Evolutionary conservation across 2,797 vertebrate genomes (phyloP), one percentile per base, ranked within the genome.

Genomic region (Paedocypris micromegethes): DNA sequence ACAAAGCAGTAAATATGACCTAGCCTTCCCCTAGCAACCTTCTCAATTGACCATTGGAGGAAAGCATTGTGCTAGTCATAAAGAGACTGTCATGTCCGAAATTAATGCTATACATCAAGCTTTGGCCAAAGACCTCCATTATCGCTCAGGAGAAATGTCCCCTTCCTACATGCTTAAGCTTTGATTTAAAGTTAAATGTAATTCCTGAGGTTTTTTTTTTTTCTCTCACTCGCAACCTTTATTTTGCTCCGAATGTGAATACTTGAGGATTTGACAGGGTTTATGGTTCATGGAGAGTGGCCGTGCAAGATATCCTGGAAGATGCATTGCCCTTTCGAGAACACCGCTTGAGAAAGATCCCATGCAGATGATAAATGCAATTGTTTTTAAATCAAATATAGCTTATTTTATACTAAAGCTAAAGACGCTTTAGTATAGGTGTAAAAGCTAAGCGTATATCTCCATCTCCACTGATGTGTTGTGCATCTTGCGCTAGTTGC

Each of bases 41-140:
- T 65, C 37, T 57, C 58, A 47, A 73, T 70, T 70, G 53, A 72
- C 69, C 60, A 66, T 39, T 47, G 40, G 68, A 71, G 57, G 66
- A 59, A 65, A 69, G 70, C 68, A 76, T 67, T 77, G 79, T 68
- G 74, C 75, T 73, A 81, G 83, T 85, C 84, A 87, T 89, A 89
- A 89, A 87, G 82, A 87, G 83, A 62, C 81, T 89, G 88, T 88
- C 88, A 88, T 82, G 80, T 85, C 77, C 82, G 86, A 90, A 90
- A 91, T 90, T 84, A 90, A 90, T 86, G 84, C 83, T 84, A 90
- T 91, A 88, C 81, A 91, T 90, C 90, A 89, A 83, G 58, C 66
- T 50, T 55, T 74, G 66, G 76, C 72, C 73, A 68, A 74, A 79
- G 73, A 73, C 64, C 75, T 78, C 73, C 67, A 76, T 79, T 77